Conservation (phyloP, 2,113 vertebrate genomes). For the Gavia stellata region DNA sequence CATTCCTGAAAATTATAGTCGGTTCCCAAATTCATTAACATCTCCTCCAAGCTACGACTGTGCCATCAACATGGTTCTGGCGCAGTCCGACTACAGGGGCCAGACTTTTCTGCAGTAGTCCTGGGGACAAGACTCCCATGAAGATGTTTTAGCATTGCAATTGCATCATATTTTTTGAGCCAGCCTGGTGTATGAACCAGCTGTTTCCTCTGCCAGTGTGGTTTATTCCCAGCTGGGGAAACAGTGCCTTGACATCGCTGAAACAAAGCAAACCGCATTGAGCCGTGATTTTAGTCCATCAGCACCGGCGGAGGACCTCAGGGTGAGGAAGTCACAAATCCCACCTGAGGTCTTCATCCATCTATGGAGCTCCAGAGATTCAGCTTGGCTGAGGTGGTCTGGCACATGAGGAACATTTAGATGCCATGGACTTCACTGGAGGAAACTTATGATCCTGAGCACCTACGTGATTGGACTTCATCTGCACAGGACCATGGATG, state of each 20-base stretch:
- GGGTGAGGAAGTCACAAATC: neutral
- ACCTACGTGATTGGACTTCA: accelerated
- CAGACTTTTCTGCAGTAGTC: neutral
- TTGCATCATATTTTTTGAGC: accelerated
- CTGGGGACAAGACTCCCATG: neutral
- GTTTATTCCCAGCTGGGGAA: neutral
- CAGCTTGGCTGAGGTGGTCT: neutral
- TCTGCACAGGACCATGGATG: accelerated
- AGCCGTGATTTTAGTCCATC: neutral
- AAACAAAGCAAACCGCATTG: neutral
- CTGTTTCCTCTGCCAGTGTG: neutral
- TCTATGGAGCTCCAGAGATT: neutral
- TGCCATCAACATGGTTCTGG: neutral
- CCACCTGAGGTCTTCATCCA: neutral
- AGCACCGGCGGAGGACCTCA: neutral
- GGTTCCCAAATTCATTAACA: neutral
- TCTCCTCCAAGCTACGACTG: neutral
- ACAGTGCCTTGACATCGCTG: neutral
- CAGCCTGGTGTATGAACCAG: neutral
- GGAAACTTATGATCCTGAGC: neutral
- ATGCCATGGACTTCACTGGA: neutral
- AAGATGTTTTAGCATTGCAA: neutral
- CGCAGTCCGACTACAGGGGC: neutral
- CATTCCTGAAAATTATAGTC: neutral
- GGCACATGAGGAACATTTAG: accelerated